phyloP scores from a whole-genome alignment of 2,797 vertebrate species.

The Carcharodon carcharias region DNA sequence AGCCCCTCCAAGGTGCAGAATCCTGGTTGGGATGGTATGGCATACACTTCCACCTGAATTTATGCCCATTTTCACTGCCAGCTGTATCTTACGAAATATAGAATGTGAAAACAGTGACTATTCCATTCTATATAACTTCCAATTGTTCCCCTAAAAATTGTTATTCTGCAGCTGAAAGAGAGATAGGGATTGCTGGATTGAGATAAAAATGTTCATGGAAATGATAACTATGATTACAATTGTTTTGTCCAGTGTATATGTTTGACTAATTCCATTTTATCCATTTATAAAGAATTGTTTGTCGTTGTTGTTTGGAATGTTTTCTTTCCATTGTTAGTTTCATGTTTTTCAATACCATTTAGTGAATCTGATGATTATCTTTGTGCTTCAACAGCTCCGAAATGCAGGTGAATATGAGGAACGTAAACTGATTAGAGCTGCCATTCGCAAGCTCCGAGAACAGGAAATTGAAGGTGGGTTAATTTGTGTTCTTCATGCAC shows the following conservation, averaged over 20 bases:
- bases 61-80: no score
- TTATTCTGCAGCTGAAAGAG: no score
- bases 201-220: no score
- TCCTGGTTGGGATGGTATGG: no score
- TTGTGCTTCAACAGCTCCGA: constrained; percentile 61
- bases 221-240: no score
- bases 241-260: no score
- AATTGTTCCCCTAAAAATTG: no score
- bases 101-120: not conserved
- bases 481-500: not conserved
- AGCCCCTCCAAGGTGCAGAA: no score
- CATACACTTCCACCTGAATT: no score
- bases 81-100: no score
- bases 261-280: not conserved
- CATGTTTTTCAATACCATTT: not conserved
- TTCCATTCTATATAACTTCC: no score
- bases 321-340: not conserved
- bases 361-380: not conserved
- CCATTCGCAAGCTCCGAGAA: constrained; percentile 80
- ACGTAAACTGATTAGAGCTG: constrained; percentile 83
- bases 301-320: not conserved
- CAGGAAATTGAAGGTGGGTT: constrained; percentile 76
- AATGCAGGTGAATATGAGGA: constrained; percentile 79
- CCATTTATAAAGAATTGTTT: not conserved
- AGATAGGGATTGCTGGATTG: no score